phyloP scores from a whole-genome alignment of 2,113 vertebrate genomes.

The Channa argus region DNA sequence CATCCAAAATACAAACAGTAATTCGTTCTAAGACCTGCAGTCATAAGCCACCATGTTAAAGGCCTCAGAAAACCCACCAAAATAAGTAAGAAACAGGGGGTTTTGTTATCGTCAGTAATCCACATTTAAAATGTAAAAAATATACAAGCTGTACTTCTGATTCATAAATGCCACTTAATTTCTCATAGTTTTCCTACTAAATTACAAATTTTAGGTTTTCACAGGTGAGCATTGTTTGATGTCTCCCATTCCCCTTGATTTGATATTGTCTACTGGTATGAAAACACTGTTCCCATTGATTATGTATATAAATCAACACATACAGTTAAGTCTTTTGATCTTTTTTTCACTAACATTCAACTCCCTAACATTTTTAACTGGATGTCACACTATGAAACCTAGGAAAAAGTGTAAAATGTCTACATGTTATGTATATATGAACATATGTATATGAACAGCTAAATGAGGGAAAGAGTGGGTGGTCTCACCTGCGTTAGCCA shows the following conservation, averaged over 20 bases:
- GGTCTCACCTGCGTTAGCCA: slow-evolving; percentile 93
- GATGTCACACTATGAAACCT: slow-evolving; percentile 14
- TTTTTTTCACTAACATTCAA: slow-evolving; percentile 4
- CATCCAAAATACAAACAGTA: too few relatives aligned
- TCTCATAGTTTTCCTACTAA: neutral
- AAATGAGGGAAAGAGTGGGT: slow-evolving; percentile 2
- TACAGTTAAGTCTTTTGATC: too few relatives aligned
- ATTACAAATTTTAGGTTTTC: neutral
- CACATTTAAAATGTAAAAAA: too few relatives aligned
- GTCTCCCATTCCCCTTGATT: slow-evolving; percentile 32
- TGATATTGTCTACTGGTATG: slow-evolving; percentile 15
- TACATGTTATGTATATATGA: neutral
- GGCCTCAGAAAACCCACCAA: slow-evolving; percentile 38
- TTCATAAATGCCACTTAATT: neutral
- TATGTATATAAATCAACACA: too few relatives aligned
- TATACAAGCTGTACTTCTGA: too few relatives aligned
- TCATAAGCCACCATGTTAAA: slow-evolving; percentile 20
- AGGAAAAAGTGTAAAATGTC: slow-evolving; percentile 10
- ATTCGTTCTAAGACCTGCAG: neutral
- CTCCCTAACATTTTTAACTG: neutral
- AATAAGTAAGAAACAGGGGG: too few relatives aligned
- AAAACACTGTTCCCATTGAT: slow-evolving; percentile 8
- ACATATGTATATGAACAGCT: too few relatives aligned
- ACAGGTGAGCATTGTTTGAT: neutral
- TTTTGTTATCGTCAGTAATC: too few relatives aligned